Base-by-base conservation (phyloP, 2,888 invertebrate genomes). In the Siphlonurus alternatus region DNA sequence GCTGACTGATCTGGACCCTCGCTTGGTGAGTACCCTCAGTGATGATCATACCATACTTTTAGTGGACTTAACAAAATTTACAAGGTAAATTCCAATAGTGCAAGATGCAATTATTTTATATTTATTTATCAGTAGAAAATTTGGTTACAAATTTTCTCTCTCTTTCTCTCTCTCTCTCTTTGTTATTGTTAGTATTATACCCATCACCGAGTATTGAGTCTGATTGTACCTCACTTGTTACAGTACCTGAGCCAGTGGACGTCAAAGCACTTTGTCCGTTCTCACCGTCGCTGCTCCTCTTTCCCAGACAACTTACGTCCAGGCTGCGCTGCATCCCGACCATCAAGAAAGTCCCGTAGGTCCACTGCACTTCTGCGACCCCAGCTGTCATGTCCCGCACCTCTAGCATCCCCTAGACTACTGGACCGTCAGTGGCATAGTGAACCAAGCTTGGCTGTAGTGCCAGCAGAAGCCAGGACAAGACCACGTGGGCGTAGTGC, bases 1-100 rank as follows among this genome's bases (percentile, higher is more conserved):
- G 60, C 75, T 86, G 51, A 80, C 81, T 10, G 84, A 85, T 73
- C 81, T 86, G 63, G 80, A 84, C 72, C 79, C 81, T 1, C 75
- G 77, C 66, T 76, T 84, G 72, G 78, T 77, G 71, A 74, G 71
- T 66, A n/a, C n/a, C n/a, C n/a, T n/a, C n/a, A n/a, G n/a, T n/a
- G n/a, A n/a, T n/a, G n/a, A 23, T 24, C 15, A 20, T 2, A 60
- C n/a, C 19, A 10, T 19, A 18, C 7, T 2, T 5, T 59, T 60
- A 1, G 23, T 10, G 2, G 5, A 59, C 10, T 15, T 15, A 18
- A 18, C 53, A 15, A 53, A 53, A 15, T 10, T 15, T 53, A 53
- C 10, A 53, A 7, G 3, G 22, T 56, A 2, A 56, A 22, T 22
- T 7, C 1, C n/a, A n/a, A n/a, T n/a, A n/a, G 7, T n/a, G n/a